These are phyloP conservation scores for Acanthurus leucopareius DNA, from an alignment of 2,797 vertebrate genomes.

Conservation along the genomic window DNA sequence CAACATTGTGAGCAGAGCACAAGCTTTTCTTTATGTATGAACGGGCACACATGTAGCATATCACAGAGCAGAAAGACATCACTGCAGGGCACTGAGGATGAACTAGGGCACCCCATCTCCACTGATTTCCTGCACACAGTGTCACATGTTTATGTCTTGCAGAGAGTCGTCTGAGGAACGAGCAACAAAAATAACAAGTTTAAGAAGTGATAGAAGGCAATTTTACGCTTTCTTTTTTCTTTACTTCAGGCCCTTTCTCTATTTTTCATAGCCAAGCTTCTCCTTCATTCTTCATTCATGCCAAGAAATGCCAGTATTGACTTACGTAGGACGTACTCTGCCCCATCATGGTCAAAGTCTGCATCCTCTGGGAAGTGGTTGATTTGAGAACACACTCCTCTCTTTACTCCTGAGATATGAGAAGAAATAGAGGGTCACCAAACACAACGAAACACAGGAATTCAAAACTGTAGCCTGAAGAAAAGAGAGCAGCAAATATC, in stretches of 20 bases:
- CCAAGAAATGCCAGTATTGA: conserved; percentile 35
- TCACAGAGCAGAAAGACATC: conserved; percentile 60
- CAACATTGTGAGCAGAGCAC: conserved; percentile 77
- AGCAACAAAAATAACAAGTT: conserved; percentile 21
- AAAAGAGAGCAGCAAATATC: conserved; percentile 37
- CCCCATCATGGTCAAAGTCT: conserved; percentile 96
- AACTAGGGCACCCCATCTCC: conserved; percentile 71
- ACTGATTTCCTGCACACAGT: conserved; percentile 51
- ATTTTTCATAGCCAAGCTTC: conserved; percentile 1
- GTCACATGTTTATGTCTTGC: conserved; percentile 60
- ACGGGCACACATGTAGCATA: conserved; percentile 64
- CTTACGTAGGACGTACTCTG: conserved; percentile 96
- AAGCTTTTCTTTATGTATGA: conserved; percentile 69
- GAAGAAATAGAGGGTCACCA: conserved; percentile 48
- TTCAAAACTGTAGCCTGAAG: conserved; percentile 20
- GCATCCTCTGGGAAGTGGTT: conserved; percentile 97
- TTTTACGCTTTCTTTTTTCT: neutral
- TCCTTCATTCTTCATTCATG: neutral
- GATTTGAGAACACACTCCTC: conserved; percentile 95
- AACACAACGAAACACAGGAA: conserved; percentile 34
- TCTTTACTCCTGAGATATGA: conserved; percentile 88
- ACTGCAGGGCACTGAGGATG: conserved; percentile 68
- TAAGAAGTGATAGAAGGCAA: conserved; percentile 2
- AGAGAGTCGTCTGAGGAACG: conserved; percentile 43
- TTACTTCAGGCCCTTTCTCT: neutral